Evolutionary conservation across 1,140 invertebrate genomes (phyloP), one percentile per base, ranked within the genome.

Genomic region (Stegodyphus dumicola): DNA sequence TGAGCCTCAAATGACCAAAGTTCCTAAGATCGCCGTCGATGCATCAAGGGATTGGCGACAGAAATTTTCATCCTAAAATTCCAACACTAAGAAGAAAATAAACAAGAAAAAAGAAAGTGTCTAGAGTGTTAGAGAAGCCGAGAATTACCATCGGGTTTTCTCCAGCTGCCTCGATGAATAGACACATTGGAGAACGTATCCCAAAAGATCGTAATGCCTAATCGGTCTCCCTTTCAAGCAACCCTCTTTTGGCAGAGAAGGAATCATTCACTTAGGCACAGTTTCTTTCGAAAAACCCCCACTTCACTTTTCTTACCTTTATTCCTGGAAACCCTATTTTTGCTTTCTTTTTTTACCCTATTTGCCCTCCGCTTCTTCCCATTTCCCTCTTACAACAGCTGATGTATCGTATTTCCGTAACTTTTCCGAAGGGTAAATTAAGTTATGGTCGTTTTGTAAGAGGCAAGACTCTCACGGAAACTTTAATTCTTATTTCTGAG

Each of bases 381-480:
- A 18, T n/a, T 18, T 15, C 9, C 7, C 9, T n/a, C n/a, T 15
- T 67, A 67, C 66, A 67, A 67, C 66, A 67, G 66, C 66, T 67
- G 66, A 67, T 67, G 66, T 67, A 67, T 67, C 66, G 66, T 67
- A 67, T 67, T 67, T 67, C 66, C 66, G 66, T 67, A 67, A 67
- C 66, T 67, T 67, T 67, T 67, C 33, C 5, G 66, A 67, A 67
- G 66, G 66, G 66, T 67, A 67, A 67, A 67, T 67, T 67, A 67
- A 67, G 66, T 67, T 67, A 67, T 67, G 66, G 66, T 53, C 66
- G 66, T 67, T 67, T 67, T 67, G 11, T 67, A 18, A n/a, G 33
- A 17, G 33, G n/a, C 66, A 15, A 9, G 11, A 15, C 9, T 18
- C 66, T 67, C 6, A 15, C 11, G 15, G 66, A 67, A 67, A 67